A percentile compares a stretch with the other conserved stretches of the same genome.
These are phyloP conservation scores for Parochlus steinenii DNA, from an alignment of 2,888 invertebrate species.

Conservation along the genomic window DNA sequence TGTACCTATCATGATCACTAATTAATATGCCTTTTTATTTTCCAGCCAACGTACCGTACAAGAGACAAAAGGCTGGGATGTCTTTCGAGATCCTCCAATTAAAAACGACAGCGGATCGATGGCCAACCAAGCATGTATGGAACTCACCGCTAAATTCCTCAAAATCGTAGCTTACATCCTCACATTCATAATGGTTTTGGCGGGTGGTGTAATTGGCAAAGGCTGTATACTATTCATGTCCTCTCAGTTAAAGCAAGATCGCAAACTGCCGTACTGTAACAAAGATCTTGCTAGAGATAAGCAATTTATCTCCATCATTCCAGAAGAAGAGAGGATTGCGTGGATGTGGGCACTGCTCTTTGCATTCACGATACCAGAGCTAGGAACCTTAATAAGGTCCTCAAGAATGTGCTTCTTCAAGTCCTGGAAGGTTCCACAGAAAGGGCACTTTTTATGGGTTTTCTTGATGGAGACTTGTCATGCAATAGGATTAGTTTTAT, in stretches of 20 bases:
- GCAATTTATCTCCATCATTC: slow-evolving; percentile 63
- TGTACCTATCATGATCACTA: too few relatives aligned
- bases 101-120: slow-evolving; percentile 78
- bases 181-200: slow-evolving; percentile 72
- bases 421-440: slow-evolving; percentile 54
- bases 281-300: slow-evolving; percentile 77
- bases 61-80: slow-evolving; percentile 93
- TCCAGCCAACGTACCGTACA: slow-evolving; percentile 65
- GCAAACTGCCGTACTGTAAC: slow-evolving; percentile 66
- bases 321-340: slow-evolving; percentile 71
- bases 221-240: slow-evolving; percentile 83
- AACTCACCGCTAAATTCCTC: slow-evolving; percentile 65
- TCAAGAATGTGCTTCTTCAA: slow-evolving; percentile 82
- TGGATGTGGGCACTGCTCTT: slow-evolving; percentile 89
- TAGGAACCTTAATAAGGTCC: slow-evolving; percentile 70
- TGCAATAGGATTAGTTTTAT: slow-evolving; percentile 67
- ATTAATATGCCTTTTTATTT: too few relatives aligned
- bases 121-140: slow-evolving; percentile 74
- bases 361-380: slow-evolving; percentile 75
- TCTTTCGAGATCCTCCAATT: slow-evolving; percentile 80
- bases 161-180: slow-evolving; percentile 73
- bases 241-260: slow-evolving; percentile 66
- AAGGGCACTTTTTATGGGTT: slow-evolving; percentile 34
- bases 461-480: slow-evolving; percentile 77
- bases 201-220: slow-evolving; percentile 74